A percentile compares a stretch with the other conserved stretches of the same genome.
Conservation (phyloP, 2,797 vertebrate genomes). For the Phalanger gymnotis region DNA sequence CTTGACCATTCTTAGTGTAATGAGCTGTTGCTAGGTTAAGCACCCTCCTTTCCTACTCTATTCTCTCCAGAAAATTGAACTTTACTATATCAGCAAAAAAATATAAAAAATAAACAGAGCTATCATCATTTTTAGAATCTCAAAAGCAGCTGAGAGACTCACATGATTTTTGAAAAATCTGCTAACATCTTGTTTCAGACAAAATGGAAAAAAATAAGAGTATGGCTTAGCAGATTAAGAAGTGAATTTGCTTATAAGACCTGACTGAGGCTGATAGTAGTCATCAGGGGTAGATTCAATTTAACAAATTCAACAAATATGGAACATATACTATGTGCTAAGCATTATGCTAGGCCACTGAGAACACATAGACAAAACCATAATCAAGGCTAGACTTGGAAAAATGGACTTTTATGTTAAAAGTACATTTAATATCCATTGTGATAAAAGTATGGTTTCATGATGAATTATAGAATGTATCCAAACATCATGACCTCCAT, state of each 20-base stretch:
- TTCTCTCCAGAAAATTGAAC: slow-evolving; percentile 46
- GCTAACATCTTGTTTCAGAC: slow-evolving; percentile 19
- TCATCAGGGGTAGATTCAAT: neutral
- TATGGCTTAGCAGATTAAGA: neutral
- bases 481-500: neutral
- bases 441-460: neutral
- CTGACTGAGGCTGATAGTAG: neutral
- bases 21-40: slow-evolving; percentile 56
- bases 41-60: slow-evolving; percentile 32
- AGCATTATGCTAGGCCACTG: neutral
- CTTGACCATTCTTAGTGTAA: slow-evolving; percentile 59
- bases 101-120: neutral
- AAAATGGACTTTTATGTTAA: neutral
- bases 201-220: neutral
- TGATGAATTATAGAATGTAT: neutral
- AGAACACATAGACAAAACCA: neutral
- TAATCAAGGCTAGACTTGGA: neutral
- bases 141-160: slow-evolving; percentile 51
- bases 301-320: neutral
- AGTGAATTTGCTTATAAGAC: neutral
- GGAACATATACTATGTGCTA: neutral
- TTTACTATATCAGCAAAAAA: slow-evolving; percentile 64
- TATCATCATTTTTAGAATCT: slow-evolving; percentile 56
- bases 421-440: neutral
- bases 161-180: slow-evolving; percentile 7